phyloP scores from a whole-genome alignment of 2,888 invertebrate genomes.

The Cheilosia soror region DNA sequence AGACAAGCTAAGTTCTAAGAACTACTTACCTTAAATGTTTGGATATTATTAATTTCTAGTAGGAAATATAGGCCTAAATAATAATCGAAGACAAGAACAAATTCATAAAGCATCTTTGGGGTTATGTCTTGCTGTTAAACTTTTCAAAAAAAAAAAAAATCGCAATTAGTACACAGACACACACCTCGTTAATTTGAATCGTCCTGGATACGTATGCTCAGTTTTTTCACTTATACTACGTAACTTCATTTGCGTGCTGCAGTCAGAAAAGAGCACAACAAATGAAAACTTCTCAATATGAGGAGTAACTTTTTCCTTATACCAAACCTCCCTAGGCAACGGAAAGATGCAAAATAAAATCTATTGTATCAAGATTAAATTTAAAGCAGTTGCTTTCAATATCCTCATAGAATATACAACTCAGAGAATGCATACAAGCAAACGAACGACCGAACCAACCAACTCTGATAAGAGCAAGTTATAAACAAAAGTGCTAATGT shows the following conservation, averaged over 20 bases:
- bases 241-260: background rate
- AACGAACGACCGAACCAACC: slow-evolving; percentile 13
- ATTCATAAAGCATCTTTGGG: no score
- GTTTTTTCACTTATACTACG: background rate
- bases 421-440: background rate
- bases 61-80: no score
- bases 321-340: background rate
- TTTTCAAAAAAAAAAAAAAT: background rate
- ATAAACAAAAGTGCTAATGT: slow-evolving; percentile 57
- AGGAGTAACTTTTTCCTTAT: background rate
- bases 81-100: no score
- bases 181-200: slow-evolving; percentile 1
- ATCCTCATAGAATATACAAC: slow-evolving; percentile 12
- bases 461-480: slow-evolving; percentile 40
- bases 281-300: slow-evolving; percentile 11
- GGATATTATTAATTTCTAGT: no score
- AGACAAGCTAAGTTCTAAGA: no score
- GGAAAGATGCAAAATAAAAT: slow-evolving; percentile 21
- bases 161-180: background rate
- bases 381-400: slow-evolving; percentile 40
- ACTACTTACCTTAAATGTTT: no score
- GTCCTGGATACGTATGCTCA: background rate
- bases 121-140: background rate
- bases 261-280: background rate
- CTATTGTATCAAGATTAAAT: slow-evolving; percentile 45